Conservation (phyloP, 2,797 vertebrate species). For the Sciaenops ocellatus region DNA sequence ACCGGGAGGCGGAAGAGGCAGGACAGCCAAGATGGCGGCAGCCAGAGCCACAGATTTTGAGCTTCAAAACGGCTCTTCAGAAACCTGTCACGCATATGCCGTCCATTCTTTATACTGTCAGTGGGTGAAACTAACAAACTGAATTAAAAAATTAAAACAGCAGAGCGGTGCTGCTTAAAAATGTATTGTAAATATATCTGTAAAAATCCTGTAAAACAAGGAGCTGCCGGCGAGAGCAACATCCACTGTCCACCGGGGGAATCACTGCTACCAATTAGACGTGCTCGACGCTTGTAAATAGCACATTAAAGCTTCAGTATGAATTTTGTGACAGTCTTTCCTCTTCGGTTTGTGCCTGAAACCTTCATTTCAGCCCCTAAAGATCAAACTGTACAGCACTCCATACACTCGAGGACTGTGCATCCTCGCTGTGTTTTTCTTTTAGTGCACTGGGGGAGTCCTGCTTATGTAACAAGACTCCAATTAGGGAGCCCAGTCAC, state of each 20-base stretch:
- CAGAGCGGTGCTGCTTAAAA: not conserved
- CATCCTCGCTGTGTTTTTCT: conserved; percentile 37
- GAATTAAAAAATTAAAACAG: conserved; percentile 43
- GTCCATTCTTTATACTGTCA: too few relatives aligned
- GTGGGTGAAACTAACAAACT: conserved; percentile 41
- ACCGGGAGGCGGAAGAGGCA: too few relatives aligned
- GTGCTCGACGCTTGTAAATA: conserved; percentile 31
- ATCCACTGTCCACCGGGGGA: conserved; percentile 42
- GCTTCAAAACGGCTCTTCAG: too few relatives aligned
- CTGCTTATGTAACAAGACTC: conserved; percentile 59
- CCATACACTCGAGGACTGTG: conserved; percentile 24
- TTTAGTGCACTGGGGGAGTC: conserved; percentile 50
- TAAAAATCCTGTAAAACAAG: conserved; percentile 15
- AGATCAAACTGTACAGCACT: not conserved
- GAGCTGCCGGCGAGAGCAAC: conserved; percentile 29
- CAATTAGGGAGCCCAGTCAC: conserved; percentile 67
- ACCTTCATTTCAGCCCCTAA: not conserved
- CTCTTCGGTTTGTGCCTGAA: not conserved
- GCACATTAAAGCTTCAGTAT: conserved; percentile 1
- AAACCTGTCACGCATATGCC: too few relatives aligned
- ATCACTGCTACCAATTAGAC: conserved; percentile 57
- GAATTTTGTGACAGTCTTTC: not conserved
- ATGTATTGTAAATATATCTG: conserved; percentile 14
- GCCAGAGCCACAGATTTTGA: too few relatives aligned
- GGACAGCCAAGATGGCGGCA: too few relatives aligned